These are phyloP conservation scores for Noturus placidus DNA, from an alignment of 2,113 vertebrate genomes.

Conservation along the genomic window DNA sequence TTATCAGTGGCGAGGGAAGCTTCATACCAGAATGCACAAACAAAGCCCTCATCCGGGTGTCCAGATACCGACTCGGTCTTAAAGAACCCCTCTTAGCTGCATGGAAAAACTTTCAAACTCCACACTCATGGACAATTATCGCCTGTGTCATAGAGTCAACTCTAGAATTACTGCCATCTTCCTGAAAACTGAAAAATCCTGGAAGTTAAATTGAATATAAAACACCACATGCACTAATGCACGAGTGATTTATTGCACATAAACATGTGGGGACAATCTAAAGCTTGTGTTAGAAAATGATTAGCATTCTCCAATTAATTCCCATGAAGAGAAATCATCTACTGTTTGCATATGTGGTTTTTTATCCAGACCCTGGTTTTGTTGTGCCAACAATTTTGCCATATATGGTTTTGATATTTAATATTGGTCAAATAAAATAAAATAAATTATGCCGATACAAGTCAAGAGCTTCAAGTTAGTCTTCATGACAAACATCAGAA, in stretches of 20 bases:
- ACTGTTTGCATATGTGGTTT: not conserved
- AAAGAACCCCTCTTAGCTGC: not conserved
- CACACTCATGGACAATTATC: not conserved
- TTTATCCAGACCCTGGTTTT: not conserved
- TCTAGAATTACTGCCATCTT: not conserved
- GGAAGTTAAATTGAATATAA: not conserved
- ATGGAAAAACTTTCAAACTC: not conserved
- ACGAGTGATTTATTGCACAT: not conserved
- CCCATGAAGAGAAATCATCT: not conserved
- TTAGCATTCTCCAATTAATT: not conserved
- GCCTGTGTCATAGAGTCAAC: not conserved
- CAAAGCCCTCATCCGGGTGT: constrained; percentile 24
- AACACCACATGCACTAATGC: not conserved
- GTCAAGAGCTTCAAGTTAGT: not conserved
- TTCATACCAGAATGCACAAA: constrained; percentile 36
- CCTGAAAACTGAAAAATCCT: not conserved
- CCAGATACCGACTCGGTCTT: not conserved
- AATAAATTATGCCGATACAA: not conserved
- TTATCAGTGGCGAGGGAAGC: constrained; percentile 37
- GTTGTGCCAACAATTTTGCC: not conserved
- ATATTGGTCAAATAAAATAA: not conserved
- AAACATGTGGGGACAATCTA: not conserved
- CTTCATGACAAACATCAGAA: not conserved
- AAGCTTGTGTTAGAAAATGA: not conserved
- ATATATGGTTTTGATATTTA: not conserved